These are phyloP conservation scores for Micrasema longulum DNA, from an alignment of 1,140 invertebrate genomes.

Conservation along the genomic window DNA sequence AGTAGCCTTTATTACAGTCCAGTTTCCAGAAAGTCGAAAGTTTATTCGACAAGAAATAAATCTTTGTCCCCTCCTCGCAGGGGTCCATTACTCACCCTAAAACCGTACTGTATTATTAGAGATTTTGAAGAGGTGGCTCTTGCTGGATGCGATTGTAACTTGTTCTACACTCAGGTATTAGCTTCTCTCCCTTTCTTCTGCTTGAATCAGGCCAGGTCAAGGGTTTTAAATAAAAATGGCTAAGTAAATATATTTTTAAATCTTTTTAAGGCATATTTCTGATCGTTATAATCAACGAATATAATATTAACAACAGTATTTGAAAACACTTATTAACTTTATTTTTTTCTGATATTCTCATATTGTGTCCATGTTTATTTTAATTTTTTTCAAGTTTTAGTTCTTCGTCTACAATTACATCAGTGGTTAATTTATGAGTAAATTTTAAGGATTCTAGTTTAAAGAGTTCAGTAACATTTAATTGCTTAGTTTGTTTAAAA, in stretches of 20 bases:
- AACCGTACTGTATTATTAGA: neutral
- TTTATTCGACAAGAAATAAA: neutral
- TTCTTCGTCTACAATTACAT: no score
- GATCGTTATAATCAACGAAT: neutral
- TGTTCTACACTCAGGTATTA: neutral
- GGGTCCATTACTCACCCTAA: no score
- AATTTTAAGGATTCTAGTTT: no score
- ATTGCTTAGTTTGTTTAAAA: no score
- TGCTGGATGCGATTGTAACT: neutral
- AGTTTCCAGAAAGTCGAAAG: neutral
- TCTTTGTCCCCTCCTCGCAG: neutral
- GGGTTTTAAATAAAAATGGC: no score
- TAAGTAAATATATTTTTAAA: no score
- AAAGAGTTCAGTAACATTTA: no score
- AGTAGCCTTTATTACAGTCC: constrained; percentile 24
- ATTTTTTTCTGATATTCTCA: neutral
- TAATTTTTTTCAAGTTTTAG: no score
- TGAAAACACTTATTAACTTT: neutral
- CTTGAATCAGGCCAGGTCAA: constrained; percentile 9
- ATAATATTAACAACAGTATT: neutral
- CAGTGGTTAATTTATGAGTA: no score
- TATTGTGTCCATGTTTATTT: no score
- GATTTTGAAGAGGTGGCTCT: constrained; percentile 3
- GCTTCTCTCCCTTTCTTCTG: constrained; percentile 13
- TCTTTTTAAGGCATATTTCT: neutral